These are phyloP conservation scores for Leptopilina clavipes DNA, from an alignment of 1,140 invertebrate species.

Conservation along the genomic window DNA sequence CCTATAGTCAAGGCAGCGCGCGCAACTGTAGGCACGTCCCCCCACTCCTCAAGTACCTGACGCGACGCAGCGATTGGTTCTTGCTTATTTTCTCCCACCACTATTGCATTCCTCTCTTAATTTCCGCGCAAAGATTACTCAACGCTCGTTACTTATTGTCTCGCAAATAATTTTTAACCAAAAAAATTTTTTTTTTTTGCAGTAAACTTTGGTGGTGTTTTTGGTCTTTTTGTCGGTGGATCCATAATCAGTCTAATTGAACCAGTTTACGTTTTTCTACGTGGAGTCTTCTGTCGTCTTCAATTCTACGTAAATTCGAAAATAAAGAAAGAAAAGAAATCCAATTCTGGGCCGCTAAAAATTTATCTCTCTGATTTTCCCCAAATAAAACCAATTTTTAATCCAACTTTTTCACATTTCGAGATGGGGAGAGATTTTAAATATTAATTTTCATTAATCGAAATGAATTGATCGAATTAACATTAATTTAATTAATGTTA, in stretches of 20 bases:
- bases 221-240: not conserved
- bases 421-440: not conserved
- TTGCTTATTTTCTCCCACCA: too few relatives aligned
- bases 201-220: not conserved
- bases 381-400: not conserved
- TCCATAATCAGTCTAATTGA: not conserved
- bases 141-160: too few relatives aligned
- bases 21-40: too few relatives aligned
- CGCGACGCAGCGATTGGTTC: too few relatives aligned
- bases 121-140: too few relatives aligned
- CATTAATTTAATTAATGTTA: too few relatives aligned
- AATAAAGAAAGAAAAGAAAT: not conserved
- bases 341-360: not conserved
- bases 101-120: too few relatives aligned
- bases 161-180: too few relatives aligned
- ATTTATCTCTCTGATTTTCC: not conserved
- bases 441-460: not conserved
- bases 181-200: not conserved
- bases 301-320: not conserved
- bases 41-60: too few relatives aligned
- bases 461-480: too few relatives aligned
- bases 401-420: not conserved
- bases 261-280: not conserved
- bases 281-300: not conserved
- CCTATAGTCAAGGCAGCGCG: too few relatives aligned